Evolutionary conservation across 2,888 invertebrate genomes (phyloP), one percentile per base, ranked within the genome.

Genomic region (Chymomyza procnemis): DNA sequence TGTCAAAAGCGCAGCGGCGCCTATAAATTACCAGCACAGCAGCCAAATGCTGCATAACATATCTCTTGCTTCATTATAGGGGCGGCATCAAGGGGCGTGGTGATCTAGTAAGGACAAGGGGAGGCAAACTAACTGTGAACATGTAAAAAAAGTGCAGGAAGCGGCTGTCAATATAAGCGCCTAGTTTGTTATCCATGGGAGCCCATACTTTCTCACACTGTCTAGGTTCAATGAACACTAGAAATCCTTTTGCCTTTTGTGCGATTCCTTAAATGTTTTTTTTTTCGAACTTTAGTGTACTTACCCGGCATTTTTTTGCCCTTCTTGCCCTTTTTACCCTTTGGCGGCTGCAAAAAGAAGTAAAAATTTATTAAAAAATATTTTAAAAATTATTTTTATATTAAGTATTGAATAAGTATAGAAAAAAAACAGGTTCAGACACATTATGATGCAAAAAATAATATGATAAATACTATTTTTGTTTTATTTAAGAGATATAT

Each of bases 281-380:
- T 12, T 3, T n/a, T n/a, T n/a, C n/a, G n/a, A 41, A 5, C 34
- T 50, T 50, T 18, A 16, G 16, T 16, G 9, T 26, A 88, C 88
- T 90, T 80, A 91, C 91, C 85, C 82, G 90, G 89, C 71, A 87
- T 67, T 68, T 90, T 88, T 64, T 90, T 90, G 73, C 90, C 90
- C 71, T 91, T 90, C 64, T 89, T 89, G 61, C 88, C 89, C 73
- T 90, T 90, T 74, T 90, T 90, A 9, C 80, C 82, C 80, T 90
- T 90, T 26, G 91, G 90, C 61, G 90, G 91, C 90, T 90, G 81
- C 18, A 83, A 84, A 52, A 68, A 56, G 55, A 22, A 64, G 62
- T 63, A 46, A 65, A 21, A 58, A 16, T 52, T 57, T 47, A 19
- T 19, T 6, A 34, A 3, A 52, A 12, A 47, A 48, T n/a, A 9